Evolutionary conservation across 30 jellyfish, hydroid and myxozoan genomes (phyloP), one percentile per base, ranked within the genome.

Genomic region (Phacellophora camtschatica): DNA sequence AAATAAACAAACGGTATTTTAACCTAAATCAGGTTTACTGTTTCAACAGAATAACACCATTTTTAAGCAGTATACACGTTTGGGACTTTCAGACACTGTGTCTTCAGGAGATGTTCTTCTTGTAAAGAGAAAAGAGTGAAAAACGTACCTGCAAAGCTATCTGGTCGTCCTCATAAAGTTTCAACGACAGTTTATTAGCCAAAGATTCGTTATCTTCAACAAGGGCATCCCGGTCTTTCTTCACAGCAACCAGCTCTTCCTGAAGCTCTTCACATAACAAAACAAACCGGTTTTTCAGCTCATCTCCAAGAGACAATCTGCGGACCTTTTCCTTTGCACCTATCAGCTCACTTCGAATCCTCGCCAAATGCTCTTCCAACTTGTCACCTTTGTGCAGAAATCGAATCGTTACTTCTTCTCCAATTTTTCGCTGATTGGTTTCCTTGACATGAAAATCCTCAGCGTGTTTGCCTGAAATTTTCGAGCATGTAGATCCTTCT

Each of bases 211-310:
- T 58, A 12, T 39, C 56, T 2, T 27, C 56, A 32, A 23, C 34
- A 27, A 16, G 12, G 19, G 2, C 53, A 7, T 27, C 7, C 16
- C 65, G 12, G 16, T 23, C 73, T 19, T 16, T 53, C 54, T 56
- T 76, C 88, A 58, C 13, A 28, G 25, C 37, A 10, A 57, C 56
- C 55, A 80, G 49, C 28, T 80, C 91, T 1, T 50, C 20, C 45
- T 80, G 91, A 33, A 80, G 55, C 10, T 34, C 28, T 66, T 80
- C 91, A 22, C 82, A 20, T 23, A 23, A 32, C 16, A 28, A 50
- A 7, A 80, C 84, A 16, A 80, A 80, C 6, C 84, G 58, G 35
- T 80, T 41, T 33, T 80, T 80, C 1, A 80, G 71, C 66, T 80
- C 91, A 43, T 80, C 78, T 2, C 45, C 58, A 4, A 80, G 45